Evolutionary conservation across 2,888 invertebrate genomes (phyloP).

Genomic region (Drosophila prostipennis): DNA sequence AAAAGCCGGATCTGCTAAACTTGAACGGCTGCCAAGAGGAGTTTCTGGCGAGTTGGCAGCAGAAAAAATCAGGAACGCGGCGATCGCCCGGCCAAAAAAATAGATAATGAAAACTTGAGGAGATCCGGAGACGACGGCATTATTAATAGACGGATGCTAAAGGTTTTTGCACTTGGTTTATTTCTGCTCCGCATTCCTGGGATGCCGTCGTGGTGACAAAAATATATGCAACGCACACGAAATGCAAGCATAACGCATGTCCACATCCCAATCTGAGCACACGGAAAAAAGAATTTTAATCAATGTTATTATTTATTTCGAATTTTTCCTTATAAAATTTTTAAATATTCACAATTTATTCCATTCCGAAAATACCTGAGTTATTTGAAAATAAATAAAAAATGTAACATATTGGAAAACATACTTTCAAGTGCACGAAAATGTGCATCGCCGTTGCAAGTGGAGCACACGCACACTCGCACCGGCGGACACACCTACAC

Average conservation of each 20-base stretch:
- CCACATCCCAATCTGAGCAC: conserved; percentile 10
- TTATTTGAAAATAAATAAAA: not conserved
- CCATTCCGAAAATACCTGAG: conserved; percentile 4
- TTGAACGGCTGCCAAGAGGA: conserved; percentile 57
- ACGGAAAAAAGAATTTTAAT: not conserved
- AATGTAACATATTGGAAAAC: not conserved
- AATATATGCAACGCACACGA: conserved; percentile 34
- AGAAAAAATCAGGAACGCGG: conserved; percentile 4
- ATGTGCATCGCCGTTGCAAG: conserved; percentile 44
- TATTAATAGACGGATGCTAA: conserved; percentile 49
- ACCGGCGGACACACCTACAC: conserved; percentile 15
- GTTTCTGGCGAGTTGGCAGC: conserved; percentile 21
- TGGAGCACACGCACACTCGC: conserved; percentile 57
- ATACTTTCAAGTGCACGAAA: conserved; percentile 36
- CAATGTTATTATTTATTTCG: too few relatives aligned
- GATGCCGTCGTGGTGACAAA: conserved; percentile 60
- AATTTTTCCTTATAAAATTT: too few relatives aligned
- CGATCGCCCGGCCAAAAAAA: conserved; percentile 12
- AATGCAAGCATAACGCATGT: conserved; percentile 18
- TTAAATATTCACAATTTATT: too few relatives aligned
- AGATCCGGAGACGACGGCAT: conserved; percentile 28
- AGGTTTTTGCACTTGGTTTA: conserved; percentile 80
- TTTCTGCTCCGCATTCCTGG: conserved; percentile 72
- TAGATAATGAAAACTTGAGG: not conserved
- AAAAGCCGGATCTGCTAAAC: conserved; percentile 63